These are phyloP conservation scores for Umimayanthus kanabou DNA, from an alignment of 92 coral and sea anemone species.

Conservation along the genomic window DNA sequence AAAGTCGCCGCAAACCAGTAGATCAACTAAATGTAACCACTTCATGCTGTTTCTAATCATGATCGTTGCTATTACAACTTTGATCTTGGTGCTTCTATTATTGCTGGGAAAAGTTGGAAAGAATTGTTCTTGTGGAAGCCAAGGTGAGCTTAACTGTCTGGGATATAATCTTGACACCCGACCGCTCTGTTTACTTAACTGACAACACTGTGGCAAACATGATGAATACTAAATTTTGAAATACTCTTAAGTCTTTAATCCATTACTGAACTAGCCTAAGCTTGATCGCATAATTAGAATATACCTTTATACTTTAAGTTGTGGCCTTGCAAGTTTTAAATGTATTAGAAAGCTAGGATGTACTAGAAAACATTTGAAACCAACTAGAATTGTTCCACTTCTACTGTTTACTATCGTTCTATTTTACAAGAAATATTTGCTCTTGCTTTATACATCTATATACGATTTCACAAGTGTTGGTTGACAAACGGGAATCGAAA, in stretches of 20 bases:
- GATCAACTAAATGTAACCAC: background rate
- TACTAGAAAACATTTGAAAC: no score
- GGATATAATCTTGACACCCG: background rate
- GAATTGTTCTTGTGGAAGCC: background rate
- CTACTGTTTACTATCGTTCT: no score
- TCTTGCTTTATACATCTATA: no score
- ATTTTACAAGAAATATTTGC: no score
- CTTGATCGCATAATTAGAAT: background rate
- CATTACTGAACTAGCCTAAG: background rate
- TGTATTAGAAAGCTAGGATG: no score
- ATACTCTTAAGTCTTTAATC: background rate
- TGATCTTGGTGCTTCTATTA: slow-evolving; percentile 12
- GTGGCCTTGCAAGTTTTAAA: no score
- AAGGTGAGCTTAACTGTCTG: background rate
- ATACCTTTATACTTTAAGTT: no score
- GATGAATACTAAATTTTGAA: no score
- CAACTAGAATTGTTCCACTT: no score
- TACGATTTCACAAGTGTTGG: no score
- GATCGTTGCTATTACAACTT: slow-evolving; percentile 12
- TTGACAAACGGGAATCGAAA: no score
- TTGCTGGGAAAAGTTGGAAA: slow-evolving; percentile 21
- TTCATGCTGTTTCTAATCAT: slow-evolving; percentile 21
- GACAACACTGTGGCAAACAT: background rate
- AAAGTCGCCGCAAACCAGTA: background rate
- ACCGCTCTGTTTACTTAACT: background rate